phyloP scores from a whole-genome alignment of 2,888 invertebrate species.

The Eucriotettix oculatus region DNA sequence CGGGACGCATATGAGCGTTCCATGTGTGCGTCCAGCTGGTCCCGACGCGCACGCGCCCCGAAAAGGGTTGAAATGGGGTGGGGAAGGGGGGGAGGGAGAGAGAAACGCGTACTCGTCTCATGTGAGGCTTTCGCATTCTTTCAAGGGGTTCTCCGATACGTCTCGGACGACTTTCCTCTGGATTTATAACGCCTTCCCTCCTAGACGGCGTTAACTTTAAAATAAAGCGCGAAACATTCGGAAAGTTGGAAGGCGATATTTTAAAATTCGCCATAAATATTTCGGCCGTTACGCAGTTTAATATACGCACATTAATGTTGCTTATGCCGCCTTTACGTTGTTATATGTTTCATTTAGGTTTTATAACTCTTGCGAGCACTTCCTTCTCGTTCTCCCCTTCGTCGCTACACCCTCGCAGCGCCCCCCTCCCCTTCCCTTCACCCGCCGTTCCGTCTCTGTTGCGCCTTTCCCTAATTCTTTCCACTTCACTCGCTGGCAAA shows the following conservation, averaged over 20 bases:
- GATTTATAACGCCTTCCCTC: too few species aligned
- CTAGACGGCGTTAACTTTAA: too few species aligned
- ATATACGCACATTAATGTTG: slow-evolving; percentile 2
- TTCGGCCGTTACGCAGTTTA: neutral
- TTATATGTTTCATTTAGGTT: slow-evolving; percentile 8
- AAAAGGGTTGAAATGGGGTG: too few species aligned
- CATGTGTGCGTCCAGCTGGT: too few species aligned
- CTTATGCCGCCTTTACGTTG: neutral
- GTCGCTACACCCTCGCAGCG: neutral
- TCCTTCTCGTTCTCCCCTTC: neutral
- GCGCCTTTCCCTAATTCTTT: slow-evolving; percentile 4
- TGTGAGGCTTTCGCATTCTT: too few species aligned
- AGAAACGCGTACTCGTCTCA: too few species aligned
- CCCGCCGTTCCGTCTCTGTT: neutral
- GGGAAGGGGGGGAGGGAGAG: too few species aligned
- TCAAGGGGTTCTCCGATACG: too few species aligned
- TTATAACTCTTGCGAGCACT: slow-evolving; percentile 6
- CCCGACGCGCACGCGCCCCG: too few species aligned
- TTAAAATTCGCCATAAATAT: neutral
- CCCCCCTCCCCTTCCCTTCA: neutral
- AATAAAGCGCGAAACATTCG: neutral
- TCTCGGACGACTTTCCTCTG: too few species aligned
- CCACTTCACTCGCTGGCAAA: slow-evolving; percentile 10
- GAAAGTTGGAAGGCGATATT: neutral
- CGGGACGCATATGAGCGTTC: too few species aligned